phyloP scores from a whole-genome alignment of 2,888 invertebrate species.

The Trichopria drosophilae region DNA sequence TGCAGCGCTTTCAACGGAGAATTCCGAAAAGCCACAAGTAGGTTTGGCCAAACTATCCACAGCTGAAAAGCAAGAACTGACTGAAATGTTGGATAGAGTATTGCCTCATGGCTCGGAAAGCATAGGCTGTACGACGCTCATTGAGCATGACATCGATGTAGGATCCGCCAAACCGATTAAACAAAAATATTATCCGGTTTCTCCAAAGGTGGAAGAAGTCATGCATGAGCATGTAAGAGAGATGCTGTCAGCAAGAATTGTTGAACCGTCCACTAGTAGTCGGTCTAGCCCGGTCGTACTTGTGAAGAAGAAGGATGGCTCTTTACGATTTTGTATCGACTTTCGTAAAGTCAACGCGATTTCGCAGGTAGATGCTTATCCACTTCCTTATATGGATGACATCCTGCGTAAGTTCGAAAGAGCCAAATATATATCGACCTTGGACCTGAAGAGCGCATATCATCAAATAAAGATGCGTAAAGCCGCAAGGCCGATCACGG shows the following conservation, averaged over 20 bases:
- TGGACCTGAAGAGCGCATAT: slow-evolving; percentile 44
- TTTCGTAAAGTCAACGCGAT: slow-evolving; percentile 43
- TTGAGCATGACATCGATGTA: neutral
- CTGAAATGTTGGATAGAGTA: too few relatives aligned
- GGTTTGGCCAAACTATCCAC: too few relatives aligned
- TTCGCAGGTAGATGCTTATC: slow-evolving; percentile 44
- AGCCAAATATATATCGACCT: slow-evolving; percentile 41
- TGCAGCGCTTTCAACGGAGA: too few relatives aligned
- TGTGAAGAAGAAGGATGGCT: slow-evolving; percentile 39
- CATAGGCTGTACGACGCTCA: too few relatives aligned
- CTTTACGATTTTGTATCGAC: slow-evolving; percentile 43
- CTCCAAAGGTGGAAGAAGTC: slow-evolving; percentile 17
- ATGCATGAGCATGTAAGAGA: slow-evolving; percentile 40
- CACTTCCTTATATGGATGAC: slow-evolving; percentile 40
- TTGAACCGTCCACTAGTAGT: slow-evolving; percentile 42
- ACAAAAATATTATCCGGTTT: slow-evolving; percentile 27
- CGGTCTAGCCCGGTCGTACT: slow-evolving; percentile 44
- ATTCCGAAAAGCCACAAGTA: too few relatives aligned
- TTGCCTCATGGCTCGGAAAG: too few relatives aligned
- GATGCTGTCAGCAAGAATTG: slow-evolving; percentile 43
- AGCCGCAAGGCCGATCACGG: slow-evolving; percentile 36
- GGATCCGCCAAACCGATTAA: slow-evolving; percentile 16
- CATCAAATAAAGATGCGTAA: slow-evolving; percentile 37
- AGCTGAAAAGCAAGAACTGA: too few relatives aligned
- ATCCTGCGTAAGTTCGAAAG: slow-evolving; percentile 43